Evolutionary conservation across 2,888 invertebrate species (phyloP).

Genomic region (Willowsia nigromaculata): DNA sequence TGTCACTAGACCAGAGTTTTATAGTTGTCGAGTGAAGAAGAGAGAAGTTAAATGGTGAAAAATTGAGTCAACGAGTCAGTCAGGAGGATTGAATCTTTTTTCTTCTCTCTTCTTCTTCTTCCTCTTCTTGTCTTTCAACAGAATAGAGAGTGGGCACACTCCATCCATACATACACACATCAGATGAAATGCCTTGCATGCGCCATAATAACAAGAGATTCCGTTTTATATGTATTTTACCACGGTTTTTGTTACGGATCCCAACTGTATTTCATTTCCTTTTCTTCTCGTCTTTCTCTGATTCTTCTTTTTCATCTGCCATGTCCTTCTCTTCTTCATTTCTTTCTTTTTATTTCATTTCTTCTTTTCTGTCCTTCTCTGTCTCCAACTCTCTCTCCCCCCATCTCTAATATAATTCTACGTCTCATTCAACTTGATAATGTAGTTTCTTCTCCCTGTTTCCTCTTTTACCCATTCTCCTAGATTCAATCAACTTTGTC

Average conservation of each 20-base stretch:
- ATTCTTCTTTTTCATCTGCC: slow-evolving; percentile 55
- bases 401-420: slow-evolving; percentile 22
- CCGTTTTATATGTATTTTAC: slow-evolving; percentile 23
- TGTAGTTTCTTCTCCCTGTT: slow-evolving; percentile 34
- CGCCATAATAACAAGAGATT: not conserved
- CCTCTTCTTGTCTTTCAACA: slow-evolving; percentile 54
- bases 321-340: slow-evolving; percentile 20
- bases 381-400: not conserved
- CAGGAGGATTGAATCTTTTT: slow-evolving; percentile 66
- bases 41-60: slow-evolving; percentile 66
- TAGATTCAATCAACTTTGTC: slow-evolving; percentile 72
- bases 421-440: slow-evolving; percentile 57
- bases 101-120: not conserved
- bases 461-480: slow-evolving; percentile 19
- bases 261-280: slow-evolving; percentile 72
- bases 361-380: not conserved
- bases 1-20: slow-evolving; percentile 47
- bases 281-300: slow-evolving; percentile 54
- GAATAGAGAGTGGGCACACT: slow-evolving; percentile 20
- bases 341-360: not conserved
- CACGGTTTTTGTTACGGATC: slow-evolving; percentile 57
- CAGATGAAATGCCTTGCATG: not conserved
- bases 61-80: slow-evolving; percentile 72
- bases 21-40: slow-evolving; percentile 42
- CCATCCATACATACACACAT: not conserved